Evolutionary conservation across 2,113 vertebrate species (phyloP).

Genomic region (Thomomys bottae): DNA sequence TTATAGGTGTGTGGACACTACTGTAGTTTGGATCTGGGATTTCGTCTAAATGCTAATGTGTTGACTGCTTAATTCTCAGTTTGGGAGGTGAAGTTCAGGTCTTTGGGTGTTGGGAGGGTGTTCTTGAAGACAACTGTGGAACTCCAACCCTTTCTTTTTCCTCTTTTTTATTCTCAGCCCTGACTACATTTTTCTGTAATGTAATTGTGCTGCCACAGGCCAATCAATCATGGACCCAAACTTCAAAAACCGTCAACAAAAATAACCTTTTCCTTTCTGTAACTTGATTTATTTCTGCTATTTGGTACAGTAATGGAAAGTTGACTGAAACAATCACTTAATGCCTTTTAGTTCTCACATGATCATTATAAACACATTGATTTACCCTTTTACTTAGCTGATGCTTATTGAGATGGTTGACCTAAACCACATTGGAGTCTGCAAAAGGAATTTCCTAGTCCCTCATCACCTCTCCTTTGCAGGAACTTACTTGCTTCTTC

Average conservation of each 20-base stretch:
- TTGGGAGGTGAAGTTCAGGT: not conserved
- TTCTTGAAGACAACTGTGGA: not conserved
- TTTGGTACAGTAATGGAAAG: slow-evolving; percentile 26
- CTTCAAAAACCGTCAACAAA: not conserved
- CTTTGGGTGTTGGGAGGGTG: not conserved
- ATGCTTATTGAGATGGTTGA: not conserved
- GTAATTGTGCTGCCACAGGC: not conserved
- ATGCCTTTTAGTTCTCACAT: not conserved
- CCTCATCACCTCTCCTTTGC: not conserved
- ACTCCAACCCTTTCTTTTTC: not conserved
- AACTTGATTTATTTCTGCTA: slow-evolving; percentile 11
- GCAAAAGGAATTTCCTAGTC: not conserved
- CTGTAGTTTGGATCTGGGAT: not conserved
- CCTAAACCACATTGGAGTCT: not conserved
- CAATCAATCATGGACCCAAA: not conserved
- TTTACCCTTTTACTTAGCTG: not conserved
- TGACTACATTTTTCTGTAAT: not conserved
- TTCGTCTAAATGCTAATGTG: not conserved
- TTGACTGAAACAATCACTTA: not conserved
- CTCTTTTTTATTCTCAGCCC: not conserved
- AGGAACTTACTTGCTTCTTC: not conserved
- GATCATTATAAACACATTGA: not conserved
- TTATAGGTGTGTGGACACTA: not conserved
- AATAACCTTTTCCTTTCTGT: not conserved
- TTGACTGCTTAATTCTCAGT: not conserved